Evolutionary conservation across 2,113 vertebrate genomes (phyloP).

Genomic region (Chinchilla lanigera): DNA sequence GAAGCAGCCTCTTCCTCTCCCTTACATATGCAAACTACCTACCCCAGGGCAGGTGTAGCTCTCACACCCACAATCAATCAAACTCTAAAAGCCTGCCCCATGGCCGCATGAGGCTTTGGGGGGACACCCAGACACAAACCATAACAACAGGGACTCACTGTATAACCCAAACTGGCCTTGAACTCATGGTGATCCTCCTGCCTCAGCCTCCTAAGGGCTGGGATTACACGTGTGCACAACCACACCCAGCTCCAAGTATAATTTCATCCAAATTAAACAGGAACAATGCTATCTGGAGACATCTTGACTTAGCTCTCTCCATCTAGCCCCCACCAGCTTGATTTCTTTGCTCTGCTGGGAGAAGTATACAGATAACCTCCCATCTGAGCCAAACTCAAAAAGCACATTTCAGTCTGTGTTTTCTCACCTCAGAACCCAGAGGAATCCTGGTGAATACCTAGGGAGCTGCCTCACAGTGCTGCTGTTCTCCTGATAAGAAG

Average conservation of each 20-base stretch:
- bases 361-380: not conserved
- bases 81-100: too few species aligned
- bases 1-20: too few species aligned
- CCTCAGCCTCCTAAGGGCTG: too few species aligned
- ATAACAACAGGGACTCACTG: too few species aligned
- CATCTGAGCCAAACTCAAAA: conserved; percentile 12
- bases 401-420: not conserved
- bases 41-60: too few species aligned
- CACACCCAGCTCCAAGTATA: not conserved
- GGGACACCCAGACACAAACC: too few species aligned
- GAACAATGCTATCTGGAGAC: not conserved
- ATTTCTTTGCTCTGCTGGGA: not conserved
- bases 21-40: too few species aligned
- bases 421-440: conserved; percentile 11
- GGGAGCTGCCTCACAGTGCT: not conserved
- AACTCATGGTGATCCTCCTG: too few species aligned
- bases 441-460: not conserved
- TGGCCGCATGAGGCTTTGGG: too few species aligned
- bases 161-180: too few species aligned
- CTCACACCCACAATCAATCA: too few species aligned
- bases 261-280: not conserved
- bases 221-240: too few species aligned
- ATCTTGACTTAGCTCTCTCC: not conserved
- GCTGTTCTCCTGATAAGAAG: not conserved
- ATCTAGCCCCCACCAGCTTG: not conserved